phyloP scores from a whole-genome alignment of 2,797 vertebrate genomes.

The Eidolon dupreanum region DNA sequence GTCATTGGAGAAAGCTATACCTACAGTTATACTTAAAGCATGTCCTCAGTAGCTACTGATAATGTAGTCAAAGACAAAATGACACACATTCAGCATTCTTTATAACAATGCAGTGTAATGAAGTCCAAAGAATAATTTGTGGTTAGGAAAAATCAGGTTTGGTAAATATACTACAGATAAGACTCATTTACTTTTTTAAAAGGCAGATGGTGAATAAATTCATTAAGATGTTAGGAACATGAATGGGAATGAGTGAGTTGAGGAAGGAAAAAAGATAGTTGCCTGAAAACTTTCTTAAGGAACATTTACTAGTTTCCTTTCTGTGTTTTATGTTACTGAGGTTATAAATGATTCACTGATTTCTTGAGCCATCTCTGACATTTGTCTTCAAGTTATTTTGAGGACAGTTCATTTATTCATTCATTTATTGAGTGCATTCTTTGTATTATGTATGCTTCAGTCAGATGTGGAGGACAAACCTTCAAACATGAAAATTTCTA shows the following conservation, averaged over 20 bases:
- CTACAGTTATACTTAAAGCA: not conserved
- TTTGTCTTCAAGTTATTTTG: slow-evolving; percentile 19
- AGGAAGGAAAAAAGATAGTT: not conserved
- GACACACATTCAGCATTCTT: not conserved
- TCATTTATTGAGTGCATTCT: not conserved
- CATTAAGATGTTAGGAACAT: not conserved
- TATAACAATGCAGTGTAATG: not conserved
- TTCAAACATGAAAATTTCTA: not conserved
- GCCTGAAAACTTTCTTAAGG: not conserved
- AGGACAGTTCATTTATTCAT: not conserved
- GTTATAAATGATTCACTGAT: not conserved
- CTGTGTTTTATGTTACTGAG: not conserved
- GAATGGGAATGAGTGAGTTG: not conserved
- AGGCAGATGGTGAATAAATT: not conserved
- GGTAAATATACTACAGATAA: not conserved
- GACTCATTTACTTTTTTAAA: not conserved
- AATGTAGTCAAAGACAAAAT: not conserved
- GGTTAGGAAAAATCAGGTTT: not conserved
- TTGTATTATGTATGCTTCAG: not conserved
- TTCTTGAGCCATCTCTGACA: not conserved
- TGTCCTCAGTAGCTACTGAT: not conserved
- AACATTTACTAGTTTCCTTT: not conserved
- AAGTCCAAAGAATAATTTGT: not conserved
- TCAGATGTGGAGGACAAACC: slow-evolving; percentile 21
- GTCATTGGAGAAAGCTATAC: not conserved